Evolutionary conservation across 1,140 invertebrate genomes (phyloP).

Genomic region (Drosophila kanapiae): DNA sequence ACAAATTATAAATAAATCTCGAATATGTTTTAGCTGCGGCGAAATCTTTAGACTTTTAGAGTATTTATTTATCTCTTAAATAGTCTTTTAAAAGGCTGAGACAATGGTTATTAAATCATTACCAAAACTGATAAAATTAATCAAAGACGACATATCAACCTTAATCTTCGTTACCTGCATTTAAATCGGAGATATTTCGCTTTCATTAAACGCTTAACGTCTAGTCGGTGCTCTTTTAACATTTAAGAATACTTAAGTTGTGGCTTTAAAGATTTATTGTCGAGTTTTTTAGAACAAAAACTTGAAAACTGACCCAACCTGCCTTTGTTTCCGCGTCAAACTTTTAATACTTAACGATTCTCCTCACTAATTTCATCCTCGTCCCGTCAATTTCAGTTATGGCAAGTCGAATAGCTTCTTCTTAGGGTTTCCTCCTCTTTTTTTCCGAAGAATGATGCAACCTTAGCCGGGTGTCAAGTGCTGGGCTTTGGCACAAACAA

Average conservation of each 20-base stretch:
- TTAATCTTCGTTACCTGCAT: background rate
- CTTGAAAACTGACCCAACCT: background rate
- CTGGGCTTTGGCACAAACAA: constrained; percentile 60
- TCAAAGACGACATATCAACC: background rate
- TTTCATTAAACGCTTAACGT: constrained; percentile 9
- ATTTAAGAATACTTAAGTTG: background rate
- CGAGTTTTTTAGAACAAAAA: constrained; percentile 10
- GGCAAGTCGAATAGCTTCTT: constrained; percentile 57
- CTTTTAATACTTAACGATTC: background rate
- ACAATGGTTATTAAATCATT: background rate
- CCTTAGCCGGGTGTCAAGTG: constrained; percentile 49
- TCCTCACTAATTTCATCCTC: constrained; percentile 17
- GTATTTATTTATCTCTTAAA: background rate
- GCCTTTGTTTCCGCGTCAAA: background rate
- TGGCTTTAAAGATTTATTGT: constrained; percentile 15
- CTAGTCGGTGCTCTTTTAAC: background rate
- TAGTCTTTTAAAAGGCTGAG: background rate
- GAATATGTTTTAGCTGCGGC: too few relatives aligned
- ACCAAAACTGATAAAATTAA: background rate
- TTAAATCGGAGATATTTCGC: constrained; percentile 1
- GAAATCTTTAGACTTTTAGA: background rate
- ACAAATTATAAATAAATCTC: background rate
- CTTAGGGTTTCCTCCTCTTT: constrained; percentile 7
- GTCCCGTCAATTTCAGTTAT: constrained; percentile 63
- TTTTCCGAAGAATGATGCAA: constrained; percentile 1